These are phyloP conservation scores for Gallinago solitaria DNA, from an alignment of 2,797 vertebrate genomes.

Conservation along the genomic window DNA sequence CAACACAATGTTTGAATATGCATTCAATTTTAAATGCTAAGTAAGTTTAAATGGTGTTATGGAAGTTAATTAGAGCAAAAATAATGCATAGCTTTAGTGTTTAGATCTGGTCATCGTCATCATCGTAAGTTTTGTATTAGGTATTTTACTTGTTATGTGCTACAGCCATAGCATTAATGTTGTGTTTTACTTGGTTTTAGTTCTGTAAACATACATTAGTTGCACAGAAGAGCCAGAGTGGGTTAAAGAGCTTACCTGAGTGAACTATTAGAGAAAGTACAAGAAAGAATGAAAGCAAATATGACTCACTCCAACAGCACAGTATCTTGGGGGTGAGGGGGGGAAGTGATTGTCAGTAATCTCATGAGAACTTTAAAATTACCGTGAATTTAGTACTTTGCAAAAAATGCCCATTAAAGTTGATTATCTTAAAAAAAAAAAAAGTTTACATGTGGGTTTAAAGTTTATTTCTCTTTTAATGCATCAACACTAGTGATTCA, in stretches of 20 bases:
- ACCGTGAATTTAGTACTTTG: not conserved
- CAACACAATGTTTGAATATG: not conserved
- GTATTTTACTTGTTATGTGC: not conserved
- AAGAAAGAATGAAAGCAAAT: not conserved
- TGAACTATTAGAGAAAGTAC: not conserved
- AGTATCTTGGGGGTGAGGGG: not conserved
- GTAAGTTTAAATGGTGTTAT: not conserved
- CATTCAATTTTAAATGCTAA: not conserved
- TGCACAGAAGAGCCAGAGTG: not conserved
- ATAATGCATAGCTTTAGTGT: not conserved
- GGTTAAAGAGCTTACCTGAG: not conserved
- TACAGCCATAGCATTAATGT: not conserved
- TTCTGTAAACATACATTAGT: not conserved
- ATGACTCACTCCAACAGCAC: not conserved
- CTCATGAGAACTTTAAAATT: not conserved
- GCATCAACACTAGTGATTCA: not conserved
- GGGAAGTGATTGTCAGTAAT: not conserved
- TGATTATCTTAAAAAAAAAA: not conserved
- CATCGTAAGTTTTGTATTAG: not conserved
- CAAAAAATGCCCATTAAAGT: not conserved
- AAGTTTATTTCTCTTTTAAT: not conserved
- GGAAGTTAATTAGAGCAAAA: conserved; percentile 25
- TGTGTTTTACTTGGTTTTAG: not conserved
- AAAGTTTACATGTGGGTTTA: not conserved
- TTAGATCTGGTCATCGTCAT: not conserved